Base-by-base conservation (phyloP, 2,888 invertebrate genomes). In the Phymatocera aterrima region DNA sequence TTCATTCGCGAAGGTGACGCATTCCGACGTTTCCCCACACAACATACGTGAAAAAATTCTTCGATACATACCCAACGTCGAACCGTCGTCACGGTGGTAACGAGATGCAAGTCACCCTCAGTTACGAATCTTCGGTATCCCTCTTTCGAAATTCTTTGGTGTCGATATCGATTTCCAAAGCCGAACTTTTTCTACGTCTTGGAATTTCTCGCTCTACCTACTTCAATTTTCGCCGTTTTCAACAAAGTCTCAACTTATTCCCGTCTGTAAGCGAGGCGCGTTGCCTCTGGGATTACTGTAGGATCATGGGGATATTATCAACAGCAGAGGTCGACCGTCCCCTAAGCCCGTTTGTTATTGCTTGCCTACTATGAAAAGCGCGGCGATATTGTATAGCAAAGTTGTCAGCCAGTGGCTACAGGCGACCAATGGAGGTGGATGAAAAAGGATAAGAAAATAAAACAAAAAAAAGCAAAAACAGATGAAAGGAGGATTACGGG, bases 251-350 rank as follows among this genome's bases (percentile, higher is more conserved):
- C 34, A 18, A 51, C 75, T 60, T 21, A 34, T 51, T 40, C 37
- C 57, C 40, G 24, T 75, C 75, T 51, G 40, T 57, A 75, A 34
- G 54, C 75, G 37, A 37, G 40, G 6, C 75, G 57, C 75, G 75
- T 75, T 60, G 21, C 40, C 54, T 57, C n/a, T 57, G 37, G 75
- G 75, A 72, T 72, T 51, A 72, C 68, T 43, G 54, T 51, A 40
- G 72, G 72, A 75, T 75, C 75, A 57, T 57, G 75, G n/a, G 40
- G 75, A 57, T 75, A 75, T 75, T 75, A 75, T 75, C 57, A 54
- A 57, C 75, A 57, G 57, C 43, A 75, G 40, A 75, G 75, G 75
- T 72, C 72, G 51, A 37, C 72, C 75, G 37, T 57, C 40, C 57
- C 75, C 57, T 57, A 75, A 54, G 57, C 75, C 40, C 60, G 75